Evolutionary conservation across 2,888 invertebrate species (phyloP).

Genomic region (Machimus rusticus): DNA sequence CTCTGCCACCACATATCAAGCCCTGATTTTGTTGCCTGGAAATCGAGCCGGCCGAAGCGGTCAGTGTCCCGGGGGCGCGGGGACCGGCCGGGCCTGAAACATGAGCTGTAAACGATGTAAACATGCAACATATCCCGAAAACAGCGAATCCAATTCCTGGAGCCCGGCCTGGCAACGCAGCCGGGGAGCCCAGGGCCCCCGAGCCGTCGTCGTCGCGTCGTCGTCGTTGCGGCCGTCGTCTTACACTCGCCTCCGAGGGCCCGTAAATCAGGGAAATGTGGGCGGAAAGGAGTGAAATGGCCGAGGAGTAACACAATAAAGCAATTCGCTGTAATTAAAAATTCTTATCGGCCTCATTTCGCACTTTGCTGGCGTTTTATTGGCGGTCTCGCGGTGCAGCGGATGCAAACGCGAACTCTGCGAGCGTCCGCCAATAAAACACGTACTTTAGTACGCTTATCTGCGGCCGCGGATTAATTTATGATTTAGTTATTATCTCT

Average conservation of each 20-base stretch:
- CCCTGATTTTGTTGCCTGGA: slow-evolving; percentile 11
- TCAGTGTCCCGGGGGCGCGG: neutral
- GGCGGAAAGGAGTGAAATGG: slow-evolving; percentile 51
- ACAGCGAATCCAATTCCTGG: slow-evolving; percentile 31
- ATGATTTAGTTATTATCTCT: slow-evolving; percentile 40
- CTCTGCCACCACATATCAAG: slow-evolving; percentile 28
- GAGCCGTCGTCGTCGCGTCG: neutral
- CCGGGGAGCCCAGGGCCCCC: neutral
- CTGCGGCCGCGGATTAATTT: slow-evolving; percentile 23
- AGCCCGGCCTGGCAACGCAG: neutral
- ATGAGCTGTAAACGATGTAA: slow-evolving; percentile 42
- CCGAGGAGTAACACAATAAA: slow-evolving; percentile 50
- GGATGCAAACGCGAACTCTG: neutral
- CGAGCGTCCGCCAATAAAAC: slow-evolving; percentile 9
- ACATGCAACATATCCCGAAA: slow-evolving; percentile 36
- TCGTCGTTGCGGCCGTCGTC: neutral
- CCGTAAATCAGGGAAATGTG: slow-evolving; percentile 51
- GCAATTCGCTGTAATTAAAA: slow-evolving; percentile 42
- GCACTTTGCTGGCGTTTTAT: slow-evolving; percentile 28
- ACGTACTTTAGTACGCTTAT: slow-evolving; percentile 32
- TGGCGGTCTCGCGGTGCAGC: neutral
- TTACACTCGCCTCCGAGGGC: slow-evolving; percentile 43
- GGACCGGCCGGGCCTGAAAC: neutral
- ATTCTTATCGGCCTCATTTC: slow-evolving; percentile 38
- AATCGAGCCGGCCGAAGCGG: neutral